A percentile compares a stretch with the other conserved stretches of the same genome.
These are phyloP conservation scores for Microcebus jonahi DNA, from an alignment of 2,113 vertebrate genomes.

Conservation along the genomic window DNA sequence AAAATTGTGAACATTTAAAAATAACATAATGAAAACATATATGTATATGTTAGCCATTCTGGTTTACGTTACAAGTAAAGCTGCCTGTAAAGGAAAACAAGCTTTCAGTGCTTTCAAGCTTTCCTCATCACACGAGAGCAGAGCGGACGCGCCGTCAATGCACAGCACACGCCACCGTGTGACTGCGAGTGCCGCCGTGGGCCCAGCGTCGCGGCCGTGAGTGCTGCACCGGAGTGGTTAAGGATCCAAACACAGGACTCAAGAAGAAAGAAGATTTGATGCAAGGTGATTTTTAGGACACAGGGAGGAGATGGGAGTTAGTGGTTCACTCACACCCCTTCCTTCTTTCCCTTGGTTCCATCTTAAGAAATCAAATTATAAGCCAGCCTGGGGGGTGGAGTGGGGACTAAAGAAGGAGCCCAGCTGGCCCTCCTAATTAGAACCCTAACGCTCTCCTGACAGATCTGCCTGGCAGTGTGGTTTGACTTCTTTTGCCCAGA, in stretches of 20 bases:
- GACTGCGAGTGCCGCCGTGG: no score
- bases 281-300: not conserved
- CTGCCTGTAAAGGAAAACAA: no score
- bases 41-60: no score
- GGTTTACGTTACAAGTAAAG: no score
- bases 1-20: no score
- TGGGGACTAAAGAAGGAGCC: not conserved
- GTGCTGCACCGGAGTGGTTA: no score
- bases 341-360: not conserved
- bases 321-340: not conserved
- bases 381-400: not conserved
- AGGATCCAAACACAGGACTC: not conserved
- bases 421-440: constrained; percentile 67
- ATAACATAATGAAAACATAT: no score
- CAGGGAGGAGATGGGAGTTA: not conserved
- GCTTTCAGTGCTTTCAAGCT: no score
- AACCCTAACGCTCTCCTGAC: constrained; percentile 76
- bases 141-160: no score
- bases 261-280: not conserved
- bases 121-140: no score
- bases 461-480: constrained; percentile 50
- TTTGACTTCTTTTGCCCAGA: constrained; percentile 58
- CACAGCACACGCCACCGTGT: no score
- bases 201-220: no score
- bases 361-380: constrained; percentile 38